A percentile compares a stretch with the other conserved stretches of the same genome.
phyloP scores from a whole-genome alignment of 37 sponge, comb jelly and placozoan genomes.

The Geodia barretti region DNA sequence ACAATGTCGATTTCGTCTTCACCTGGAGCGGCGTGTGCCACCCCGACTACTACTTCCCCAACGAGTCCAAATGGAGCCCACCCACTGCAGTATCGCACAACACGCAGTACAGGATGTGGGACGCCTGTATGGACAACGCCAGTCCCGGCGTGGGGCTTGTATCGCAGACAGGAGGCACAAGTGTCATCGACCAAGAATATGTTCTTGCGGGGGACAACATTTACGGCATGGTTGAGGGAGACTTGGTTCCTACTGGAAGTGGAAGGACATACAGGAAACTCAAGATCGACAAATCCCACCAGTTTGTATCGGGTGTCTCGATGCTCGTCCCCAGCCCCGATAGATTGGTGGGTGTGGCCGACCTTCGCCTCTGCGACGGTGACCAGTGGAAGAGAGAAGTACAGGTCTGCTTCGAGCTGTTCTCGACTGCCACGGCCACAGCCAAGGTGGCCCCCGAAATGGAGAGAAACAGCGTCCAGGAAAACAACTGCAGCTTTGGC shows the following conservation, averaged over 20 bases:
- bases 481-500: conserved; percentile 54
- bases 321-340: conserved; percentile 37
- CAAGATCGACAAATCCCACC: conserved; percentile 8
- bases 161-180: conserved; percentile 23
- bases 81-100: conserved; percentile 56
- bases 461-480: conserved; percentile 22
- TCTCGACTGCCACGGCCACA: conserved; percentile 42
- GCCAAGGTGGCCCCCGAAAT: conserved; percentile 5
- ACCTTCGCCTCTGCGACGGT: conserved; percentile 32
- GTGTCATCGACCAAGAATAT: conserved; percentile 18
- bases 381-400: conserved; percentile 33
- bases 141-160: conserved; percentile 32
- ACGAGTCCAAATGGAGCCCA: conserved; percentile 40
- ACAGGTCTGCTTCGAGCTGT: conserved; percentile 41
- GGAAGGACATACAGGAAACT: neutral
- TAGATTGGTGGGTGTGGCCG: conserved; percentile 50
- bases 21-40: conserved; percentile 35
- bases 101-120: conserved; percentile 45
- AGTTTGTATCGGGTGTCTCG: conserved; percentile 22
- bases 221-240: conserved; percentile 3
- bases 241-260: conserved; percentile 1
- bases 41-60: conserved; percentile 24
- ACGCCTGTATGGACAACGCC: conserved; percentile 45
- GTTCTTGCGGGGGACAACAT: conserved; percentile 9
- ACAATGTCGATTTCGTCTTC: conserved; percentile 22